phyloP scores from a whole-genome alignment of 2,888 invertebrate species.

The Euphydryas editha region DNA sequence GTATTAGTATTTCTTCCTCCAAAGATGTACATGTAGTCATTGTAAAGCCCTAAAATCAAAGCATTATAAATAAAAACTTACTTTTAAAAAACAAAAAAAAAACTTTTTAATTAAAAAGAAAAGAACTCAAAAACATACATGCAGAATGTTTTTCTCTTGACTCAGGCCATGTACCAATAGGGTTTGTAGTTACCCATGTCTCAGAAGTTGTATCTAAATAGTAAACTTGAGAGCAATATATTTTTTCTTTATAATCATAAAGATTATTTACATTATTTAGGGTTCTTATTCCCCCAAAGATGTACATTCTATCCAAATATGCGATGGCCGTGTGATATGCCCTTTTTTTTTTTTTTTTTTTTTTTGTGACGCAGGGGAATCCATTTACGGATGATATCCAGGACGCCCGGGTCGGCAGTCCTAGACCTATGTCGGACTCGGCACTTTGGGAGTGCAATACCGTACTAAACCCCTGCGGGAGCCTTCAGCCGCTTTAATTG shows the following conservation, averaged over 20 bases:
- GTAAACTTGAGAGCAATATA: constrained; percentile 90
- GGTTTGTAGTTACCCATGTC: constrained; percentile 86
- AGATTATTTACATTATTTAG: constrained; percentile 81
- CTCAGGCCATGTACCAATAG: constrained; percentile 86
- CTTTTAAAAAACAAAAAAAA: not conserved
- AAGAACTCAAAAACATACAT: constrained; percentile 86
- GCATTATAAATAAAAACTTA: constrained; percentile 2
- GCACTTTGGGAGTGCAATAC: too few relatives aligned
- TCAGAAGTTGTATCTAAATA: constrained; percentile 88
- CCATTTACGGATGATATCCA: too few relatives aligned
- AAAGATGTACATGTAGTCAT: constrained; percentile 92
- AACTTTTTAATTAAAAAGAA: too few relatives aligned
- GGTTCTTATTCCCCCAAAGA: constrained; percentile 95
- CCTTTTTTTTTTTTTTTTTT: too few relatives aligned
- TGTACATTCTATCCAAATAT: constrained; percentile 90
- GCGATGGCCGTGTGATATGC: too few relatives aligned
- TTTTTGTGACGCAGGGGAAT: too few relatives aligned
- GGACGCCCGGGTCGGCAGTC: too few relatives aligned
- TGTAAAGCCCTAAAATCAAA: constrained; percentile 87
- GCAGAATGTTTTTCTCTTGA: constrained; percentile 96
- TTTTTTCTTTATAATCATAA: constrained; percentile 84
- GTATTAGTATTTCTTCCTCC: constrained; percentile 93
- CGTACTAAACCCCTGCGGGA: too few relatives aligned
- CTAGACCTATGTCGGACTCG: too few relatives aligned
- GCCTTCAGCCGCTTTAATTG: too few relatives aligned